These are phyloP conservation scores for Sinocyclocheilus anophthalmus DNA, from an alignment of 2,113 vertebrate species.

Conservation along the genomic window DNA sequence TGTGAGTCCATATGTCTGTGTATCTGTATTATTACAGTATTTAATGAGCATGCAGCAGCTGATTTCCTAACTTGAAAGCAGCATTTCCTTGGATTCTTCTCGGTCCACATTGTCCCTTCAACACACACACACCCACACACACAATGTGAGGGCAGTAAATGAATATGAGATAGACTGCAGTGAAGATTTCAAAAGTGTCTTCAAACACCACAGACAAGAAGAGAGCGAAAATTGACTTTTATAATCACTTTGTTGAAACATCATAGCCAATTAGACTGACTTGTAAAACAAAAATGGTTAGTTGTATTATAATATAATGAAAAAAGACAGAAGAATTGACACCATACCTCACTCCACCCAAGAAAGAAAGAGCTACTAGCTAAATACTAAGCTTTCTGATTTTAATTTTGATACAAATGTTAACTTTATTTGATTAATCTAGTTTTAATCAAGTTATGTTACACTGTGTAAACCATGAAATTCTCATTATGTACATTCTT, in stretches of 20 bases:
- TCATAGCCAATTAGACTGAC: not conserved
- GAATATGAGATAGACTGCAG: conserved; percentile 10
- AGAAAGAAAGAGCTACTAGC: not conserved
- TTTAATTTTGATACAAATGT: not conserved
- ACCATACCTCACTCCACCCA: not conserved
- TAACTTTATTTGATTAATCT: not conserved
- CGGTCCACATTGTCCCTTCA: conserved; percentile 7
- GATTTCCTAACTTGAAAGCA: conserved; percentile 51
- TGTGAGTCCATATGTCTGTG: conserved; percentile 28
- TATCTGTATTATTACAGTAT: conserved; percentile 21
- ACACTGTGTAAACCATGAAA: not conserved
- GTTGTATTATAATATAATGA: not conserved
- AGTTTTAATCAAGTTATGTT: not conserved
- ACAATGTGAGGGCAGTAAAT: not conserved
- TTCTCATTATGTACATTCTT: too few relatives aligned
- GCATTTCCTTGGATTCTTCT: conserved; percentile 58
- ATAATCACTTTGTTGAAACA: not conserved
- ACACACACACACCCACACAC: conserved; percentile 10
- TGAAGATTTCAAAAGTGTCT: not conserved
- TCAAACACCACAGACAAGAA: not conserved
- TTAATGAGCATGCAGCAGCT: conserved; percentile 50
- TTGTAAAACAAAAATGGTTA: not conserved
- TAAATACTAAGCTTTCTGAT: not conserved
- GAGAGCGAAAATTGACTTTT: not conserved
- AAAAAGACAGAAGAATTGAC: not conserved